Conservation (phyloP, 2,888 invertebrate species). For the Anthophora plumipes region DNA sequence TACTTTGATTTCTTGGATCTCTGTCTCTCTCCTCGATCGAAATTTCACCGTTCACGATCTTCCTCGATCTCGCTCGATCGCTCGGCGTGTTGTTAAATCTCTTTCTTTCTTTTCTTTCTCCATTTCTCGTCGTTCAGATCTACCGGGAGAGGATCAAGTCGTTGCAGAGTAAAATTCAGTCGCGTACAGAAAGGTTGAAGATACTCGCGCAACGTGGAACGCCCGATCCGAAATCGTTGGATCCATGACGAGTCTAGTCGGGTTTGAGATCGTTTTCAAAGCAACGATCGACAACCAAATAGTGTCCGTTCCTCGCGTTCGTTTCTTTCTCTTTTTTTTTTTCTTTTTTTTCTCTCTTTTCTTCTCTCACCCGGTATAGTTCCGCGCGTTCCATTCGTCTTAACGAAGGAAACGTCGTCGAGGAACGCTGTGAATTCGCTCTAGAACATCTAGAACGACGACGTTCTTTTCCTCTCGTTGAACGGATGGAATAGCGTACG, state of each 20-base stretch:
- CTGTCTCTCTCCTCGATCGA: conserved; percentile 49
- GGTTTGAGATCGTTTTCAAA: conserved; percentile 23
- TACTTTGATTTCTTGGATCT: conserved; percentile 43
- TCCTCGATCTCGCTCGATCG: conserved; percentile 64
- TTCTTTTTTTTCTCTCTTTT: no score
- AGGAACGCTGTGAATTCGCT: background rate
- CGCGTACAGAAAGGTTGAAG: conserved; percentile 95
- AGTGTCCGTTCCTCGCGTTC: conserved; percentile 54
- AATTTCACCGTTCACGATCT: conserved; percentile 30
- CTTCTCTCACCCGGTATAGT: conserved; percentile 24
- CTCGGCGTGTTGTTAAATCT: conserved; percentile 62
- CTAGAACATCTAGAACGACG: background rate
- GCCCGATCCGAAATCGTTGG: conserved; percentile 92
- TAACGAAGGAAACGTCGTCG: conserved; percentile 7
- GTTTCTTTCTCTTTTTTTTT: no score
- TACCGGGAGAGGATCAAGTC: conserved; percentile 94
- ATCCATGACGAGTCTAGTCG: conserved; percentile 86
- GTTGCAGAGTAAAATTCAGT: conserved; percentile 94
- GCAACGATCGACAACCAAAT: background rate
- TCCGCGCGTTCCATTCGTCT: conserved; percentile 21
- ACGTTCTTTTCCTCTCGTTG: conserved; percentile 26
- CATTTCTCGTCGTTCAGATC: conserved; percentile 86
- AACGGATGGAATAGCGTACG: conserved; percentile 22
- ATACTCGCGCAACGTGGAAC: conserved; percentile 94
- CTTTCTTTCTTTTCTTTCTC: conserved; percentile 12